phyloP scores from a whole-genome alignment of 1,140 invertebrate genomes.

The Plectrocnemia conspersa region DNA sequence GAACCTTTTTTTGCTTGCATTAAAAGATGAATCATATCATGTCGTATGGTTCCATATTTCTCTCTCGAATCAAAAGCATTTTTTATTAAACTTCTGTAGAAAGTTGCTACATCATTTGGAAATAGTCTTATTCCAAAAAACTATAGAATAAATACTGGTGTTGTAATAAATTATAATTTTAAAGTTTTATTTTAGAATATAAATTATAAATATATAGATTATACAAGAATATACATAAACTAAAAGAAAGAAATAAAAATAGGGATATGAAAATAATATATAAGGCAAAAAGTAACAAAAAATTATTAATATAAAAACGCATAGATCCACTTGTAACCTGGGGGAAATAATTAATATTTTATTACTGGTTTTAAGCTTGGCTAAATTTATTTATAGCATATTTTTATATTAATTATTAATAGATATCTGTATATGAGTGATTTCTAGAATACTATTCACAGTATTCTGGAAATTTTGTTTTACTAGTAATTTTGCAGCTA shows the following conservation, averaged over 20 bases:
- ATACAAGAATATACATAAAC: conserved; percentile 5
- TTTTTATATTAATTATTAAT: too few relatives aligned
- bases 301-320: too few relatives aligned
- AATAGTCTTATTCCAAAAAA: conserved; percentile 34
- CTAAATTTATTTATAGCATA: too few relatives aligned
- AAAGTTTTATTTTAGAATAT: not conserved
- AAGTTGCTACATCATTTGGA: conserved; percentile 33
- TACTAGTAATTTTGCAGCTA: too few relatives aligned
- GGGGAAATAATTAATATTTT: too few relatives aligned
- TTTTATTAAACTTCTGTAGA: conserved; percentile 37
- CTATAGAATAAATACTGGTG: conserved; percentile 3
- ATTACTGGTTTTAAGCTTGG: too few relatives aligned
- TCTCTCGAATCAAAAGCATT: conserved; percentile 37
- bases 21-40: conserved; percentile 43
- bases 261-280: not conserved
- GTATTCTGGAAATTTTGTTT: too few relatives aligned
- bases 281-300: too few relatives aligned
- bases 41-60: conserved; percentile 30
- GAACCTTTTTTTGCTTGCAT: conserved; percentile 39
- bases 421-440: too few relatives aligned
- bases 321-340: too few relatives aligned
- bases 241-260: not conserved
- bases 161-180: not conserved
- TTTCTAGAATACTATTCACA: too few relatives aligned
- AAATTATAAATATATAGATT: conserved; percentile 9